Base-by-base conservation (phyloP, 2,113 vertebrate genomes). In the Peucedramus taeniatus region DNA sequence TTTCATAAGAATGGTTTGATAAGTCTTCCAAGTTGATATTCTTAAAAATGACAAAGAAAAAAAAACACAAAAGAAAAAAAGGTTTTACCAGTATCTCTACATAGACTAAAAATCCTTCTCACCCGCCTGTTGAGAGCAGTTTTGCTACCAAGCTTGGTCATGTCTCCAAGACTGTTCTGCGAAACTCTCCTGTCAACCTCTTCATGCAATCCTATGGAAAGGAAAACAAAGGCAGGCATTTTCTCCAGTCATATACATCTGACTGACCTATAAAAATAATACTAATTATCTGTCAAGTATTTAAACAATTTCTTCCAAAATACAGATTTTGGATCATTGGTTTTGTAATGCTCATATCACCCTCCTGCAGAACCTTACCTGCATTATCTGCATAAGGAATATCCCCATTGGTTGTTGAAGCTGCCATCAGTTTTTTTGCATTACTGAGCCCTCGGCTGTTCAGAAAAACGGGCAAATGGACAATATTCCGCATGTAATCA, bases 401-500 rank as follows among this genome's bases (percentile, higher is more conserved):
- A 77, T 99, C 99, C 21, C 99, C 98, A 19, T 99, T 99, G 45
- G 98, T 96, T 33, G 99, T 97, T 0, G 98, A 93, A 20, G 98
- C 98, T 37, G 97, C 98, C 87, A 98, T 99, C 90, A 99, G 97
- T 76, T 98, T 99, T 80, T 98, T 99, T 49, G 99, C 98, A 12
- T 97, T 98, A 94, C 98, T 99, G 24, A 99, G 98, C 20, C 99
- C 99, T 31, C 99, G 98, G 97, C 99, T 99, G 86, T 99, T 99
- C n/a, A 99, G 99, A 92, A 99, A 99, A 10, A 99, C 99, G 0
- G 99, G 99, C 94, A 99, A 97, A 85, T 99, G 99, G 54, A 99
- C 99, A 24, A 99, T 99, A 94, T 99, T 99, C 72, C 99, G 97
- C 99, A 99, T 99, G 91, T 99, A 99, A 98, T 99, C 99, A 0